Evolutionary conservation across 2,888 invertebrate genomes (phyloP), one percentile per base, ranked within the genome.

Genomic region (Entomobrya proxima): DNA sequence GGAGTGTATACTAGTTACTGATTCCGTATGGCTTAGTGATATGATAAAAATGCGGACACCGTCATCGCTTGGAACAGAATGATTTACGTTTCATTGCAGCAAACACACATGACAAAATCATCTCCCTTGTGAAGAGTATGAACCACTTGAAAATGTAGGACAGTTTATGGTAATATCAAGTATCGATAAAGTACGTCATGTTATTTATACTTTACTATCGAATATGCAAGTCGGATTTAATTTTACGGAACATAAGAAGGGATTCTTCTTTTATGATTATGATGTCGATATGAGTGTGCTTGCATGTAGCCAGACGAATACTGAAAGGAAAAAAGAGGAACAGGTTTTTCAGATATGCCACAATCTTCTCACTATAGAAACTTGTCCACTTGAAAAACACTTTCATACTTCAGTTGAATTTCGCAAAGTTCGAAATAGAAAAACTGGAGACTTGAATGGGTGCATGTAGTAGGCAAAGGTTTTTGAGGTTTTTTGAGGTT

Each of bases 311-410:
- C 13, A 52, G n/a, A 52, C n/a, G 21, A 18, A 18, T 13, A n/a
- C 18, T 18, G 15, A 2, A 52, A 18, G 2, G 64, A 2, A 37
- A n/a, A 7, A 18, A 18, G 37, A 40, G 24, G 13, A 24, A 24
- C 3, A 6, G 6, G 11, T 24, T 67, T 67, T 9, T 67, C 13
- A n/a, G 21, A 67, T 40, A 21, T 40, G 67, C 11, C 40, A 40
- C 37, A 11, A 67, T 40, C 40, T 6, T n/a, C 18, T n/a, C 40
- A 15, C 3, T 15, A 21, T 40, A 30, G n/a, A n/a, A n/a, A n/a
- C n/a, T n/a, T 67, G 40, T 67, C 40, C 67, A 40, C 67, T 67
- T 67, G 40, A 67, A 21, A 58, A 58, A 37, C 37, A 67, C 37
- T 67, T 24, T 40, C 32, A n/a, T 35, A 35, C 21, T 67, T 67